These are phyloP conservation scores for Agrilus planipennis DNA, from an alignment of 1,140 invertebrate genomes.

Conservation along the genomic window DNA sequence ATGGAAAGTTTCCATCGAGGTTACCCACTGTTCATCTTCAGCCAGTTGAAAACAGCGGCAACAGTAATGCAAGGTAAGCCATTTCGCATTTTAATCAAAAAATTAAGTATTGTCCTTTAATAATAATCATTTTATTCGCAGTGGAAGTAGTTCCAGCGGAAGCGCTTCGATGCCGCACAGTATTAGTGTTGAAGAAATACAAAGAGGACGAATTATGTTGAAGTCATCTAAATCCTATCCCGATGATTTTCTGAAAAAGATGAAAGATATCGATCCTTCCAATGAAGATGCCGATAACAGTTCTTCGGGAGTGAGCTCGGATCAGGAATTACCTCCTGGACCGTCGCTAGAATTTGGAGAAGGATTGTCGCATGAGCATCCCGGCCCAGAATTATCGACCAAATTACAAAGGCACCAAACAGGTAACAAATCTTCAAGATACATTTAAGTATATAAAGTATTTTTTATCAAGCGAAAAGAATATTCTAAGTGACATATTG, in stretches of 20 bases:
- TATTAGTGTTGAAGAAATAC: slow-evolving; percentile 77
- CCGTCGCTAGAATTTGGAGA: slow-evolving; percentile 19
- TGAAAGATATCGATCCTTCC: slow-evolving; percentile 37
- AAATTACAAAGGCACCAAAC: slow-evolving; percentile 23
- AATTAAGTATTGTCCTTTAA: too few relatives aligned
- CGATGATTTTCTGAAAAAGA: slow-evolving; percentile 56
- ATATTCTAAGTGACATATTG: not conserved
- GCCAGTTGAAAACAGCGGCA: slow-evolving; percentile 48
- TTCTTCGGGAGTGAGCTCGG: slow-evolving; percentile 74
- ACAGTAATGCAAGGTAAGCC: slow-evolving; percentile 51
- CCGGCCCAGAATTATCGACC: slow-evolving; percentile 15
- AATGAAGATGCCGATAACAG: slow-evolving; percentile 76
- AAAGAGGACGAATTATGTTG: slow-evolving; percentile 68
- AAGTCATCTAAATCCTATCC: slow-evolving; percentile 77
- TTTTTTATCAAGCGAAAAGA: too few relatives aligned
- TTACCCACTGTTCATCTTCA: slow-evolving; percentile 22
- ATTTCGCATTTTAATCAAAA: not conserved
- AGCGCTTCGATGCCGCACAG: slow-evolving; percentile 69
- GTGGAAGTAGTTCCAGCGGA: slow-evolving; percentile 54
- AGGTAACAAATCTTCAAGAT: slow-evolving; percentile 12
- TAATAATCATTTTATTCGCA: slow-evolving; percentile 32
- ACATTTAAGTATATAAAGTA: too few relatives aligned
- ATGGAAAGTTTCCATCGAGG: slow-evolving; percentile 18
- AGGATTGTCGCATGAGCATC: slow-evolving; percentile 33
- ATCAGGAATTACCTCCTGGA: slow-evolving; percentile 54